Evolutionary conservation across 2,797 vertebrate species (phyloP), one percentile per base, ranked within the genome.

Genomic region (Poeciliopsis presidionis): DNA sequence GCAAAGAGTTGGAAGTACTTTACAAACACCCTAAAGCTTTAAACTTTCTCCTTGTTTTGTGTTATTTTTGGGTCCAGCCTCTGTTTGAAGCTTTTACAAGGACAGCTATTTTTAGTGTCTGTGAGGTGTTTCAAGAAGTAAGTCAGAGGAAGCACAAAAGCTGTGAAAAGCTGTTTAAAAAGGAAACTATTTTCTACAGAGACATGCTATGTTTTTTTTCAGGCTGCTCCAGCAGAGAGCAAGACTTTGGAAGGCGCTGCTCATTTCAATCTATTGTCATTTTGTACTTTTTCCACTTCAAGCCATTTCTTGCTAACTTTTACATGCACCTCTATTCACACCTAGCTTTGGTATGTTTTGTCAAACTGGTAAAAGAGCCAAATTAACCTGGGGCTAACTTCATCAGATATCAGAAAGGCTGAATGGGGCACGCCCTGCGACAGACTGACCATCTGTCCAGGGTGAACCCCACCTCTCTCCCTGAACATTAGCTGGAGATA

Each of bases 121-220:
- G 3, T 20, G 61, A 36, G 30, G 16, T 63, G 16, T 20, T 36
- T 63, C 30, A 36, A 63, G 30, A 63, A 36, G 16, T 8, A 30
- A 63, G 16, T 30, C 16, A 67, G 63, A 39, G 36, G 36, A 41
- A 41, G 36, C 36, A 67, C 18, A 67, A 67, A 39, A 41, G 63
- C 36, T 20, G 36, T 25, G 18, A 67, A 67, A 69, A 69, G 22
- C 39, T 43, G 3, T 69, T 69, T 43, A 43, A 69, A 69, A 69
- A 69, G 65, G 22, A 69, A 69, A 69, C 39, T 7, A 69, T 43
- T 69, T 69, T 69, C 22, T 69, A 69, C 65, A n/a, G 13, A 43
- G 65, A 22, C 22, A 43, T 69, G 65, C n/a, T 4, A 4, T 41
- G 5, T 43, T 69, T 69, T 43, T 39, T 69, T 69, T 43, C 39